Conservation (phyloP, 1,140 invertebrate species). For the Trypoxylus dichotomus region DNA sequence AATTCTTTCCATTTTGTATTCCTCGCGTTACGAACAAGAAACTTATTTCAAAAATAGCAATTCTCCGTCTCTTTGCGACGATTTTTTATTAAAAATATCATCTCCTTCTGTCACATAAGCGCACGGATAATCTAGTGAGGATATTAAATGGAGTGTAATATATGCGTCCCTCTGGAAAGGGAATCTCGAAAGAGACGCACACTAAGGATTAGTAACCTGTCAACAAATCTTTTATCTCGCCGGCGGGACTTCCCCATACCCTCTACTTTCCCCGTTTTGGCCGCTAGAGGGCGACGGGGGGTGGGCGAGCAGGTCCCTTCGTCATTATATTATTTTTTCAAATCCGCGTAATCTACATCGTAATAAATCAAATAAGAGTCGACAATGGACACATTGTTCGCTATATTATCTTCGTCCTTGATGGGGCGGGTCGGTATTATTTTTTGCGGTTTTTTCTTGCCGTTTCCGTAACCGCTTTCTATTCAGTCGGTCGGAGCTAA, state of each 20-base stretch:
- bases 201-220: neutral
- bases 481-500: too few species aligned
- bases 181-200: neutral
- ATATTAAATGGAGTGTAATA: neutral
- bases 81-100: conserved; percentile 2
- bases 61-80: neutral
- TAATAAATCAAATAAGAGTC: neutral
- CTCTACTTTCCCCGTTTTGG: neutral
- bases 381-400: neutral
- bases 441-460: too few species aligned
- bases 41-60: too few species aligned
- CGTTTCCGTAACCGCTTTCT: too few species aligned
- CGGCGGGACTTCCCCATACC: too few species aligned
- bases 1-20: too few species aligned
- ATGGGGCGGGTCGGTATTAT: too few species aligned
- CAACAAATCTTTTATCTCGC: neutral
- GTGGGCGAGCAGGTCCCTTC: neutral
- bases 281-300: neutral
- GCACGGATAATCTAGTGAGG: neutral
- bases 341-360: neutral
- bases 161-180: neutral
- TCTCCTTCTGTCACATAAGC: neutral
- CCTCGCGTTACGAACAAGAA: too few species aligned
- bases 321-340: conserved; percentile 4
- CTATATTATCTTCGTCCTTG: neutral